A percentile compares a stretch with the other conserved stretches of the same genome.
Evolutionary conservation across 2,888 invertebrate species (phyloP).

Genomic region (Eretmocerus hayati): DNA sequence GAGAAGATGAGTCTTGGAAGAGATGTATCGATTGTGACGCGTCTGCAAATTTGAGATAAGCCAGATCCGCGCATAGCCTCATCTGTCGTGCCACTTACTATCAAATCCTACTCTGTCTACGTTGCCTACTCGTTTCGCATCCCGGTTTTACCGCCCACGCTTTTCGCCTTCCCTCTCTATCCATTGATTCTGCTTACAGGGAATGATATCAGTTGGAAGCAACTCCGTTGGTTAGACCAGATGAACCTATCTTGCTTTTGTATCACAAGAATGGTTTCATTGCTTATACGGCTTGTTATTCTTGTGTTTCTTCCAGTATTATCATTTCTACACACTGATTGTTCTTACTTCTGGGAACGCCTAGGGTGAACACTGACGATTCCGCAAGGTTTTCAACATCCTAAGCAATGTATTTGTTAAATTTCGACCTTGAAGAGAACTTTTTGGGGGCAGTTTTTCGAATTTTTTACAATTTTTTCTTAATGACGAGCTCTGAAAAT

Average conservation of each 20-base stretch:
- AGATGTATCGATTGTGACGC: slow-evolving; percentile 47
- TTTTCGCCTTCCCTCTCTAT: neutral
- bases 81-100: slow-evolving; percentile 2
- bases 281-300: too few relatives aligned
- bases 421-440: too few relatives aligned
- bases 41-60: slow-evolving; percentile 46
- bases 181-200: slow-evolving; percentile 2
- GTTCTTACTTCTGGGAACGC: too few relatives aligned
- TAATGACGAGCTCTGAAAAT: too few relatives aligned
- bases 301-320: too few relatives aligned
- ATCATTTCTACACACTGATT: too few relatives aligned
- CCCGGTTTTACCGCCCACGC: neutral
- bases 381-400: too few relatives aligned
- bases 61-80: slow-evolving; percentile 34
- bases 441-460: too few relatives aligned
- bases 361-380: too few relatives aligned
- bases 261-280: too few relatives aligned
- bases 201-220: slow-evolving; percentile 2
- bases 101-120: neutral
- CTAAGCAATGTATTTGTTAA: too few relatives aligned
- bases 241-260: neutral
- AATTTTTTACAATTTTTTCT: too few relatives aligned
- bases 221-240: neutral
- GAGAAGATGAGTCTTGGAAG: slow-evolving; percentile 35
- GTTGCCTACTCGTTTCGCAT: neutral